Conservation (phyloP, 2,113 vertebrate genomes). For the Dicentrarchus labrax region DNA sequence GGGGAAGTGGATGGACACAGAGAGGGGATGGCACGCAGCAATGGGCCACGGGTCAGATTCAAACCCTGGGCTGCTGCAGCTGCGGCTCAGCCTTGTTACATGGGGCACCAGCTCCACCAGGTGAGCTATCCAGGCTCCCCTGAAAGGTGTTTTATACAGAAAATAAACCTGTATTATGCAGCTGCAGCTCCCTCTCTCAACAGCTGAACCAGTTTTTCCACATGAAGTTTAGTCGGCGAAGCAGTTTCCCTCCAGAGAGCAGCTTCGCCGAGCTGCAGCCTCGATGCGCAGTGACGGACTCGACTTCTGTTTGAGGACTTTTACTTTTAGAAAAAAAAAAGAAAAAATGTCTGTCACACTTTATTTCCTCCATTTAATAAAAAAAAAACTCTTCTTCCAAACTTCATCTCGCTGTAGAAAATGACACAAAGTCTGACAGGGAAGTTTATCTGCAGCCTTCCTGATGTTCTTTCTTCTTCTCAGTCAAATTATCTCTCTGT, state of each 20-base stretch:
- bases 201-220: conserved; percentile 55
- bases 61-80: too few species aligned
- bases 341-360: conserved; percentile 38
- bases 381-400: conserved; percentile 21
- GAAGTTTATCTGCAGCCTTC: conserved; percentile 42
- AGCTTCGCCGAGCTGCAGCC: conserved; percentile 32
- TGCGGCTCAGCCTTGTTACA: too few species aligned
- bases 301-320: conserved; percentile 47
- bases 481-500: conserved; percentile 32
- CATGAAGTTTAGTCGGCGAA: conserved; percentile 44
- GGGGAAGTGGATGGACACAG: too few species aligned
- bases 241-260: conserved; percentile 66
- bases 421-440: conserved; percentile 36
- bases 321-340: conserved; percentile 19
- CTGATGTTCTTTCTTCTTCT: background rate
- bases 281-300: conserved; percentile 43
- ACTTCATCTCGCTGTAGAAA: conserved; percentile 37
- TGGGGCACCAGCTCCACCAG: too few species aligned
- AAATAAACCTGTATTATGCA: conserved; percentile 1
- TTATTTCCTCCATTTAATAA: conserved; percentile 24
- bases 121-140: background rate
- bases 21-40: too few species aligned
- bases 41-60: too few species aligned
- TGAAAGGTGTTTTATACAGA: background rate
- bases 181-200: background rate